These are phyloP conservation scores for Ophioninae sp. DNA, from an alignment of 2,888 invertebrate species.

Conservation along the genomic window DNA sequence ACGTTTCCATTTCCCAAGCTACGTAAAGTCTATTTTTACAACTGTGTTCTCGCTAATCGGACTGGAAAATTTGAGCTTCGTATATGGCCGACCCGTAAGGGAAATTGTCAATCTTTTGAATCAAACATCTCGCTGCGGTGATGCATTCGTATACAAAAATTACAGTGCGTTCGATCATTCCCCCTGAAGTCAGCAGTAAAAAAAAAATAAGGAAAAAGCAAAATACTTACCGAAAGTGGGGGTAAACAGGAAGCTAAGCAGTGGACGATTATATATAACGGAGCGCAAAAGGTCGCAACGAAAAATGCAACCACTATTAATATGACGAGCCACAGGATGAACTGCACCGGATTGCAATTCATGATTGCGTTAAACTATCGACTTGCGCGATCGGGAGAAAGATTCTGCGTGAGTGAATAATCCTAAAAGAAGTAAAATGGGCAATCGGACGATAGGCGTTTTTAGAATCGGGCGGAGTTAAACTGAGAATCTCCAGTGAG, in stretches of 20 bases:
- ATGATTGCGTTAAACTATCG: slow-evolving; percentile 32
- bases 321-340: slow-evolving; percentile 87
- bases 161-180: background rate
- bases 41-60: background rate
- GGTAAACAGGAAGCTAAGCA: slow-evolving; percentile 87
- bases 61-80: background rate
- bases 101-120: background rate
- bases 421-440: background rate
- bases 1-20: background rate
- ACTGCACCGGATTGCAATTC: slow-evolving; percentile 83
- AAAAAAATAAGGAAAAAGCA: background rate
- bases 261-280: slow-evolving; percentile 86
- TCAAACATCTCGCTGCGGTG: background rate
- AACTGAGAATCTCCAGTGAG: slow-evolving; percentile 9
- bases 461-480: background rate
- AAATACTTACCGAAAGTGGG: slow-evolving; percentile 85
- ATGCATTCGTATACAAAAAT: background rate
- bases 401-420: background rate
- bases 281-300: slow-evolving; percentile 86
- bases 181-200: background rate
- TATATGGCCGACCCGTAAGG: background rate
- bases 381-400: background rate
- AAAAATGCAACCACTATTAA: slow-evolving; percentile 86
- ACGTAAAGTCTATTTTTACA: background rate
- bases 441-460: background rate